Evolutionary conservation across 2,888 invertebrate species (phyloP).

Genomic region (Xylota segnis): DNA sequence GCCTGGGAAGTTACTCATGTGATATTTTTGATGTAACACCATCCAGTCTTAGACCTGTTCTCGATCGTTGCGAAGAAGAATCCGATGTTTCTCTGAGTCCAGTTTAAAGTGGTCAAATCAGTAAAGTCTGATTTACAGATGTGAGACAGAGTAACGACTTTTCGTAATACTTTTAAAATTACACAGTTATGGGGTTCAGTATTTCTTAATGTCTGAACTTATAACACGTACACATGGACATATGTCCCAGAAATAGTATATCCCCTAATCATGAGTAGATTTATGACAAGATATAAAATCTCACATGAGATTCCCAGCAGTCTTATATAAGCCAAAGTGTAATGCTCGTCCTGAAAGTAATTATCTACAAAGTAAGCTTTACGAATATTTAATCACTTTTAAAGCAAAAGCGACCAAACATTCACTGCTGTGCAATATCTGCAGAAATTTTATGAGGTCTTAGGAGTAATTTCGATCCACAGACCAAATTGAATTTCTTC

Average conservation of each 20-base stretch:
- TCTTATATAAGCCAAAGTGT: slow-evolving; percentile 25
- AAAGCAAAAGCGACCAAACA: slow-evolving; percentile 21
- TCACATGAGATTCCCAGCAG: neutral
- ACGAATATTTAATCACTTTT: slow-evolving; percentile 60
- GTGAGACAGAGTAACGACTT: no score
- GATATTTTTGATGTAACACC: no score
- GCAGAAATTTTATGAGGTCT: slow-evolving; percentile 69
- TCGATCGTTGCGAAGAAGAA: no score
- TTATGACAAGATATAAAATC: neutral
- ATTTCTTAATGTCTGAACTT: no score
- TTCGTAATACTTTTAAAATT: no score
- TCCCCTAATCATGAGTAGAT: neutral
- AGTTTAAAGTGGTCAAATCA: no score
- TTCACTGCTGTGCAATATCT: slow-evolving; percentile 35
- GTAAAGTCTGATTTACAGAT: no score
- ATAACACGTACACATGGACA: no score
- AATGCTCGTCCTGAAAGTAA: slow-evolving; percentile 13
- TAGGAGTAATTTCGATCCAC: slow-evolving; percentile 60
- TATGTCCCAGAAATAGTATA: neutral
- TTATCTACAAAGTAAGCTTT: slow-evolving; percentile 59
- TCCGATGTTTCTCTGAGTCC: no score
- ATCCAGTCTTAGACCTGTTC: no score
- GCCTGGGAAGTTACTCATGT: no score
- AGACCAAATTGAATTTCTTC: slow-evolving; percentile 71
- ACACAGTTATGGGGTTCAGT: no score